phyloP scores from a whole-genome alignment of 2,888 invertebrate genomes.

The Temnothorax ravouxi region DNA sequence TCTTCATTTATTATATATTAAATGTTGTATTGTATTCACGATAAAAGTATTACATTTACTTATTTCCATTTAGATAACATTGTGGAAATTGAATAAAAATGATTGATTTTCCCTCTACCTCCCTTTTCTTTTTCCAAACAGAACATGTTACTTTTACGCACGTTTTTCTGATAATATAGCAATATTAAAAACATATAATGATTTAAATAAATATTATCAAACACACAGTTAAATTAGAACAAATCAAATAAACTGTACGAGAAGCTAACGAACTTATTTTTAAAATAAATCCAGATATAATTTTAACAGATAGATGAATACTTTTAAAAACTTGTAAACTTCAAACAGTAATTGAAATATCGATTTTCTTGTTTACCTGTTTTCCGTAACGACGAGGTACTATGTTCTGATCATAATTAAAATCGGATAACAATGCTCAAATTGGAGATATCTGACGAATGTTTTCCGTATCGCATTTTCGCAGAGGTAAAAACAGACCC shows the following conservation, averaged over 20 bases:
- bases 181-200: constrained; percentile 6
- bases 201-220: constrained; percentile 26
- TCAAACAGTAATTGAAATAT: constrained; percentile 33
- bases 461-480: constrained; percentile 60
- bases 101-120: not conserved
- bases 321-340: constrained; percentile 25
- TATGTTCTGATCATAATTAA: constrained; percentile 56
- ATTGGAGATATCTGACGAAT: constrained; percentile 54
- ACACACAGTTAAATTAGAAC: constrained; percentile 7
- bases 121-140: not conserved
- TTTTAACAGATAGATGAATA: constrained; percentile 3
- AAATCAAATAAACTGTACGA: constrained; percentile 6
- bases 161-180: constrained; percentile 35
- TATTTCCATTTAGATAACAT: constrained; percentile 24
- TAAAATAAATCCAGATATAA: constrained; percentile 2
- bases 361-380: constrained; percentile 44
- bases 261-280: not conserved
- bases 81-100: constrained; percentile 6
- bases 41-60: constrained; percentile 27
- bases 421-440: constrained; percentile 56
- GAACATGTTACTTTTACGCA: not conserved
- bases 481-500: constrained; percentile 47
- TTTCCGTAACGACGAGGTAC: constrained; percentile 38
- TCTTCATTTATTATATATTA: not conserved
- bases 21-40: constrained; percentile 23